A percentile compares a stretch with the other conserved stretches of the same genome.
Evolutionary conservation across 2,113 vertebrate species (phyloP).

Genomic region (cattle (Bos taurus)): ARS-UCD2.0 NC_037335.1:98916001-98916500

Average conservation of each 20-base stretch:
- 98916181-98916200: neutral
- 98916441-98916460: neutral
- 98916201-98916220: neutral
- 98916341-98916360: neutral
- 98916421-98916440: neutral
- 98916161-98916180: neutral
- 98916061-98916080: neutral
- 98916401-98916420: neutral
- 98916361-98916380: neutral
- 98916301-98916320: neutral
- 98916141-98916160: neutral
- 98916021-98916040: neutral
- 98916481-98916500: neutral
- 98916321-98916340: neutral
- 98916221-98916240: neutral
- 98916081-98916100: neutral
- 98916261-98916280: neutral
- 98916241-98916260: neutral
- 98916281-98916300: neutral
- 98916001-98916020: neutral
- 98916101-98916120: neutral
- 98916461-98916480: neutral
- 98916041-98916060: neutral
- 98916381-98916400: neutral
- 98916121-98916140: neutral